These are phyloP conservation scores for Sebastes cheni DNA, from an alignment of 2,797 vertebrate species.

Conservation along the genomic window DNA sequence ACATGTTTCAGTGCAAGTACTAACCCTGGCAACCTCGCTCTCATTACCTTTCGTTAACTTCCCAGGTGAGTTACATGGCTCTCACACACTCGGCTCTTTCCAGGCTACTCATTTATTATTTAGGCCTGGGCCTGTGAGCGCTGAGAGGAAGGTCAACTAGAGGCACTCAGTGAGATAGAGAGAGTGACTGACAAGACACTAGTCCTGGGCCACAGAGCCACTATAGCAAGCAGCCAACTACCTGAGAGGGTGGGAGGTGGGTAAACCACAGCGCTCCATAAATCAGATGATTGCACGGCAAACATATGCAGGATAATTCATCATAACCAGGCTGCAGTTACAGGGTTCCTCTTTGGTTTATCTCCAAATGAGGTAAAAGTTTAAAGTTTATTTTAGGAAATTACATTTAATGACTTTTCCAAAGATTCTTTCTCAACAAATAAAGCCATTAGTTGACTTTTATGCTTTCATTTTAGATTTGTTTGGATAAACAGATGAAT, in stretches of 20 bases:
- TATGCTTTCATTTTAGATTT: too few relatives aligned
- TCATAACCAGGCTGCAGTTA: background rate
- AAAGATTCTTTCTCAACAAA: background rate
- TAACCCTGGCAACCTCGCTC: conserved; percentile 16
- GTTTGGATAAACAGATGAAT: too few relatives aligned
- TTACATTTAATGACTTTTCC: background rate
- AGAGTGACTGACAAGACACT: conserved; percentile 60
- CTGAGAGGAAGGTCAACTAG: conserved; percentile 78
- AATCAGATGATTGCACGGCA: conserved; percentile 17
- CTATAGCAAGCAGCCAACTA: background rate
- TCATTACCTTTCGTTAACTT: conserved; percentile 47
- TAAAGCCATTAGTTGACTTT: background rate
- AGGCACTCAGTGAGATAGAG: conserved; percentile 69
- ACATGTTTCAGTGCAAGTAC: conserved; percentile 24
- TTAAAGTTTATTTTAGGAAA: background rate
- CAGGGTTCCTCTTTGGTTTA: conserved; percentile 2
- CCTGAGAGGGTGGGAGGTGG: background rate
- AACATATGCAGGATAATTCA: background rate
- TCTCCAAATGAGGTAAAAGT: background rate
- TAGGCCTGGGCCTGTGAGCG: conserved; percentile 65
- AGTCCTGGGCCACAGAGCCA: conserved; percentile 19
- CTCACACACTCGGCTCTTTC: conserved; percentile 49
- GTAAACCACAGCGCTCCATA: background rate
- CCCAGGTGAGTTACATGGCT: conserved; percentile 39
- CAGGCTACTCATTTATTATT: conserved; percentile 80